Evolutionary conservation across 2,797 vertebrate genomes (phyloP), one percentile per base, ranked within the genome.

Genomic region (Jordanella pulchra): DNA sequence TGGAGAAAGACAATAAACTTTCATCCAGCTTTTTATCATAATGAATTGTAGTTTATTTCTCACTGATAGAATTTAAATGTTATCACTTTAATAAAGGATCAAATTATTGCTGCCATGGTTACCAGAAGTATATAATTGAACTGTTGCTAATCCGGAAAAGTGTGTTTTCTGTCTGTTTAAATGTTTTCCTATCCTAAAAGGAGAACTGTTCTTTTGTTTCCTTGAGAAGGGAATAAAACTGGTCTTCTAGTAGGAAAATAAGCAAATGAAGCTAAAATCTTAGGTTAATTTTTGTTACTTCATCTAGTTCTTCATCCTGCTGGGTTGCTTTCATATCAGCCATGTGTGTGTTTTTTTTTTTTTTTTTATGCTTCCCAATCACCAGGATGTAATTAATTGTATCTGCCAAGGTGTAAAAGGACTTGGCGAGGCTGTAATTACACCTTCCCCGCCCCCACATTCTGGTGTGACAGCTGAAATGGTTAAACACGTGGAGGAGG

Each of bases 321-420:
- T 69, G 42, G 35, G 69, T 63, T 47, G 55, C 17, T 25, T 72
- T 81, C 60, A 50, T 53, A 72, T 72, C 9, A 47, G 71, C 66
- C 73, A 66, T 39, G 61, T 30, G 72, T 83, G 76, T n/a, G n/a
- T n/a, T n/a, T n/a, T n/a, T n/a, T n/a, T n/a, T n/a, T n/a, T n/a
- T 83, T 84, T 90, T 79, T 84, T 93, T 91, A 92, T 85, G 50
- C 71, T 78, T 7, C 58, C 67, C 79, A 67, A 54, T 88, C 86
- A 70, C 64, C 71, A 86, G 72, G 67, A 89, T 88, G 85, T 77
- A 76, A 86, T 87, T 94, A 93, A 94, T 94, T 94, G 85, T 89
- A 88, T 93, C 87, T 91, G 82, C 86, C 73, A 69, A 88, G 90
- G 92, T 93, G 93, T 74, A 75, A 94, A 90, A 67, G 69, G 51